A percentile compares a stretch with the other conserved stretches of the same genome.
Evolutionary conservation across 1,140 invertebrate genomes (phyloP).

Genomic region (Sycophaga agraensis): DNA sequence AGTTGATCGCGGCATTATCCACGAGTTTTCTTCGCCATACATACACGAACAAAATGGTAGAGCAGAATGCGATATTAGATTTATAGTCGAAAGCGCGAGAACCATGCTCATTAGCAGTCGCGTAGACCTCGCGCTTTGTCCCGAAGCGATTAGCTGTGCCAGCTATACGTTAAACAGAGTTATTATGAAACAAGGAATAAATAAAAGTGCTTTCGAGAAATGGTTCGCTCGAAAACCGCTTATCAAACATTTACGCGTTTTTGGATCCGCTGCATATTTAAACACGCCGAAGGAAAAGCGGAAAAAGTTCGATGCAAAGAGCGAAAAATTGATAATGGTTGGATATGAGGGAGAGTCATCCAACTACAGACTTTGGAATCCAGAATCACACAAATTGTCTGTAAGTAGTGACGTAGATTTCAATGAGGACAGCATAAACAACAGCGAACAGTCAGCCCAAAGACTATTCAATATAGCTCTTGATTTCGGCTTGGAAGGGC

Average conservation of each 20-base stretch:
- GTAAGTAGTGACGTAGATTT: neutral
- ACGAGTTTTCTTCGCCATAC: conserved; percentile 37
- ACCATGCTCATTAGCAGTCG: conserved; percentile 38
- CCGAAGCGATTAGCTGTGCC: conserved; percentile 51
- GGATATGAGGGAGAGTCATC: conserved; percentile 3
- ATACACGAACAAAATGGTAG: too few relatives aligned
- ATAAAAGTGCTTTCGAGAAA: conserved; percentile 50
- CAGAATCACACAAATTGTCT: neutral
- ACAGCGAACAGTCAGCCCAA: too few relatives aligned
- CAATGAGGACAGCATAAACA: neutral
- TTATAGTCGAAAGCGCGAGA: too few relatives aligned
- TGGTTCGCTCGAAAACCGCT: conserved; percentile 53
- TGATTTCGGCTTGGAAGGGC: too few relatives aligned
- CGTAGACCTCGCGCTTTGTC: conserved; percentile 48
- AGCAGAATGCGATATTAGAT: too few relatives aligned
- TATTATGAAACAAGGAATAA: conserved; percentile 31
- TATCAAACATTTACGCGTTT: conserved; percentile 46
- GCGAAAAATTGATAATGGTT: too few relatives aligned
- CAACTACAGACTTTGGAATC: neutral
- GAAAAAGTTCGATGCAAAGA: too few relatives aligned
- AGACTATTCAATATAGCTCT: too few relatives aligned
- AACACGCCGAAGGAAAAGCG: too few relatives aligned
- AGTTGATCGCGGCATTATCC: conserved; percentile 18
- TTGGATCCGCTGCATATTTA: conserved; percentile 51
- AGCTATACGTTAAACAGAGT: conserved; percentile 34